A percentile compares a stretch with the other conserved stretches of the same genome.
Evolutionary conservation across 2,888 invertebrate species (phyloP).

Genomic region (Sturmia bella): DNA sequence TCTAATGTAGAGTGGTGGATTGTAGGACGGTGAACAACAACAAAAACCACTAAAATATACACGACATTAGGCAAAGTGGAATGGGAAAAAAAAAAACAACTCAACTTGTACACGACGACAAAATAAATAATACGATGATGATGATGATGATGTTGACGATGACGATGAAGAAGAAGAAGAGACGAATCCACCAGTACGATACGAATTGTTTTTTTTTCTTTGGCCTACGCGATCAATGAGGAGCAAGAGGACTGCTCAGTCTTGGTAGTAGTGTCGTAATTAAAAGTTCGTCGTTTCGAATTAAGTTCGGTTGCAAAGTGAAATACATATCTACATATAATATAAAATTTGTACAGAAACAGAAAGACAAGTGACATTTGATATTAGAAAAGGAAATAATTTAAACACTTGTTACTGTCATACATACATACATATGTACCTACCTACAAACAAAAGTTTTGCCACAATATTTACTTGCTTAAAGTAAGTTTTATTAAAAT

Average conservation of each 20-base stretch:
- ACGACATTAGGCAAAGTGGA: slow-evolving; percentile 63
- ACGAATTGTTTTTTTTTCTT: slow-evolving; percentile 58
- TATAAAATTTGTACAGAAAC: background rate
- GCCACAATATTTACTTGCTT: too few species aligned
- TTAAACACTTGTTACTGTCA: background rate
- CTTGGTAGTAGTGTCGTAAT: slow-evolving; percentile 77
- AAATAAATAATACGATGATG: slow-evolving; percentile 45
- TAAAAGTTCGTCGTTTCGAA: slow-evolving; percentile 71
- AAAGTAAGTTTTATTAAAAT: background rate
- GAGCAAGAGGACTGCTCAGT: slow-evolving; percentile 75
- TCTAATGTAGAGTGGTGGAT: slow-evolving; percentile 60
- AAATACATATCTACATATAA: slow-evolving; percentile 8
- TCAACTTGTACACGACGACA: slow-evolving; percentile 68
- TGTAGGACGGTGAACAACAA: slow-evolving; percentile 61
- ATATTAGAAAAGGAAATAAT: slow-evolving; percentile 13
- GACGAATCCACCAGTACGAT: slow-evolving; percentile 54
- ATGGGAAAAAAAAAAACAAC: slow-evolving; percentile 50
- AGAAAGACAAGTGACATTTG: slow-evolving; percentile 46
- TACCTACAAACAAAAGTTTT: too few species aligned
- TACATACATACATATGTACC: background rate
- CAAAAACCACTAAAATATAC: slow-evolving; percentile 38
- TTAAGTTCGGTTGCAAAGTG: background rate
- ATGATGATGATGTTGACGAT: slow-evolving; percentile 39
- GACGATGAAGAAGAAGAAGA: slow-evolving; percentile 54
- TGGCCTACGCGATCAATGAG: slow-evolving; percentile 70